These are phyloP conservation scores for Andricus quercusramuli DNA, from an alignment of 2,888 invertebrate genomes.

Conservation along the genomic window DNA sequence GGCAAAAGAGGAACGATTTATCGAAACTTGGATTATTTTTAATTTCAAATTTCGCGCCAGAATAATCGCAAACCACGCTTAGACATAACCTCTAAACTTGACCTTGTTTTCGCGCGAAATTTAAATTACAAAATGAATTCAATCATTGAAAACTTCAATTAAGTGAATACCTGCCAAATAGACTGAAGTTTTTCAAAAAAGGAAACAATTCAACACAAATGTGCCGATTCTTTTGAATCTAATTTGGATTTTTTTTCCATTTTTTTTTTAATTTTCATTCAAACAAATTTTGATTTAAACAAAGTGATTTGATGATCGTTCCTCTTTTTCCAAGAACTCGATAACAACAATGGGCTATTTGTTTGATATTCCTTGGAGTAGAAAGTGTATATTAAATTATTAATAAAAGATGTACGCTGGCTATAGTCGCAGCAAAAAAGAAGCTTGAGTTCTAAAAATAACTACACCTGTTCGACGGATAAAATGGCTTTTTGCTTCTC, in stretches of 20 bases:
- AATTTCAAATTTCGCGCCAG: background rate
- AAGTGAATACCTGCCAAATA: conserved; percentile 65
- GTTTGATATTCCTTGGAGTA: conserved; percentile 52
- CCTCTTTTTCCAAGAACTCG: conserved; percentile 61
- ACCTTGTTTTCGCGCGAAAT: background rate
- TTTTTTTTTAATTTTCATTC: background rate
- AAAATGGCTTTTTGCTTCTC: conserved; percentile 61
- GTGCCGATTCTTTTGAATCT: background rate
- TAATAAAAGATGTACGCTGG: conserved; percentile 45
- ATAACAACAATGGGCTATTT: conserved; percentile 56
- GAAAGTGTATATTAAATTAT: conserved; percentile 36
- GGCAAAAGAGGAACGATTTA: conserved; percentile 65
- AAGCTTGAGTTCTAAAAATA: conserved; percentile 51
- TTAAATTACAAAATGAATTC: background rate
- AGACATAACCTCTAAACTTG: background rate
- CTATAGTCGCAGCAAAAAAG: conserved; percentile 42
- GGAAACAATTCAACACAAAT: background rate
- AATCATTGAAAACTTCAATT: conserved; percentile 43
- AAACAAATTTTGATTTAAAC: background rate
- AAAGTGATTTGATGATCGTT: conserved; percentile 60
- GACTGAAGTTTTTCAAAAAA: conserved; percentile 15
- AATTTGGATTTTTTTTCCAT: background rate
- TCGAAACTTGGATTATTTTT: conserved; percentile 31
- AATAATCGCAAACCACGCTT: background rate
- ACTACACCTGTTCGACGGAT: conserved; percentile 37